Conservation (phyloP, 2,797 vertebrate species). For the Sebastes flavidus region DNA sequence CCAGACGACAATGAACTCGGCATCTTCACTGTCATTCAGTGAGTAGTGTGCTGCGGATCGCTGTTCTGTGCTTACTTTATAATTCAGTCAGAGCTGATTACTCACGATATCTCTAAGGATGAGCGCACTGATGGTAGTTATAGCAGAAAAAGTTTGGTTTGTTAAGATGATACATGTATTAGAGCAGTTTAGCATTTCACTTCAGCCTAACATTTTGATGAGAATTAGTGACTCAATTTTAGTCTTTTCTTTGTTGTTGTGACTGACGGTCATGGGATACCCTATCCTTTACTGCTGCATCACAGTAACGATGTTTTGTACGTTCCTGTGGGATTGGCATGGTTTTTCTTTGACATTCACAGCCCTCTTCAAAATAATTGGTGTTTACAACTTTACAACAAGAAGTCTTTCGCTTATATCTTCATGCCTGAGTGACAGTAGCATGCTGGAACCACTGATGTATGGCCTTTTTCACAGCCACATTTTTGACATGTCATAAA, state of each 20-base stretch:
- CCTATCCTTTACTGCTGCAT: neutral
- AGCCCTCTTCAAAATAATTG: slow-evolving; percentile 8
- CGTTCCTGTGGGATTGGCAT: neutral
- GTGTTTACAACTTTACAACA: slow-evolving; percentile 2
- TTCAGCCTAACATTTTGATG: neutral
- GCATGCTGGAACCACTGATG: neutral
- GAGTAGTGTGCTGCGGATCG: slow-evolving; percentile 74
- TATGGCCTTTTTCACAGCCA: neutral
- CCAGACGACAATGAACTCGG: slow-evolving; percentile 83
- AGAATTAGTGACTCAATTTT: neutral
- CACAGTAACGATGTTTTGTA: neutral
- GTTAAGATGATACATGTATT: neutral
- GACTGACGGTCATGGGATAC: neutral
- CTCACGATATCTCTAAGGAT: neutral
- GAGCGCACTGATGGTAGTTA: neutral
- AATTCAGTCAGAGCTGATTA: slow-evolving; percentile 35
- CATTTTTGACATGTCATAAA: neutral
- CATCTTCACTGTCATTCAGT: slow-evolving; percentile 91
- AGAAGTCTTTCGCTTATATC: neutral
- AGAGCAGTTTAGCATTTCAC: neutral
- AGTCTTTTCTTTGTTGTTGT: neutral
- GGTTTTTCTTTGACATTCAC: neutral
- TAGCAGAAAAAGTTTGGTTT: neutral
- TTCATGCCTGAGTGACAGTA: neutral
- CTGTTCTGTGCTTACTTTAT: slow-evolving; percentile 16